These are phyloP conservation scores for Calameuta pallipes DNA, from an alignment of 2,888 invertebrate species.

Conservation along the genomic window DNA sequence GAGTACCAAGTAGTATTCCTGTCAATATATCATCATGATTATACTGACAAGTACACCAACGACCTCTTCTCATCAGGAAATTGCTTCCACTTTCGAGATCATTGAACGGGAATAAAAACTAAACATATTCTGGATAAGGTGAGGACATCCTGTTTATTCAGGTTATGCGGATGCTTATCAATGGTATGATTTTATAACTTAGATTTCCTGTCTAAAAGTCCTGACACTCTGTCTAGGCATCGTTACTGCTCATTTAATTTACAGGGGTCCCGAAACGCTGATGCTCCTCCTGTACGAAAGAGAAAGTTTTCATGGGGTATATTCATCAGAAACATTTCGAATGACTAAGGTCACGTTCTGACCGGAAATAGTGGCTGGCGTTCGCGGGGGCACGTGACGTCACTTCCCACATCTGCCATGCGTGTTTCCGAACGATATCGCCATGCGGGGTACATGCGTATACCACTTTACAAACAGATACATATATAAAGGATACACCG, in stretches of 20 bases:
- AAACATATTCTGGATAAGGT: neutral
- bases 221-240: neutral
- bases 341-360: slow-evolving; percentile 36
- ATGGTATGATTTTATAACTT: neutral
- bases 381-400: slow-evolving; percentile 51
- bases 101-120: neutral
- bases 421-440: slow-evolving; percentile 63
- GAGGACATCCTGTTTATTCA: neutral
- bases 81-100: neutral
- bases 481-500: slow-evolving; percentile 18
- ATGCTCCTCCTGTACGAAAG: neutral
- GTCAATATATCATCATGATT: neutral
- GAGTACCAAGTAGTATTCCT: neutral
- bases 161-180: neutral
- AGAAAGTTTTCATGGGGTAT: slow-evolving; percentile 34
- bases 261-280: neutral
- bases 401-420: slow-evolving; percentile 65
- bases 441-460: slow-evolving; percentile 38
- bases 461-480: slow-evolving; percentile 17
- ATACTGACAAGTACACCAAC: neutral
- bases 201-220: neutral
- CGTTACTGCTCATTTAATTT: neutral
- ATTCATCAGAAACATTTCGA: slow-evolving; percentile 21
- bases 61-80: neutral
- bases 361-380: slow-evolving; percentile 22